Base-by-base conservation (phyloP, 2,888 invertebrate species). In the Cryptocephalus primarius region DNA sequence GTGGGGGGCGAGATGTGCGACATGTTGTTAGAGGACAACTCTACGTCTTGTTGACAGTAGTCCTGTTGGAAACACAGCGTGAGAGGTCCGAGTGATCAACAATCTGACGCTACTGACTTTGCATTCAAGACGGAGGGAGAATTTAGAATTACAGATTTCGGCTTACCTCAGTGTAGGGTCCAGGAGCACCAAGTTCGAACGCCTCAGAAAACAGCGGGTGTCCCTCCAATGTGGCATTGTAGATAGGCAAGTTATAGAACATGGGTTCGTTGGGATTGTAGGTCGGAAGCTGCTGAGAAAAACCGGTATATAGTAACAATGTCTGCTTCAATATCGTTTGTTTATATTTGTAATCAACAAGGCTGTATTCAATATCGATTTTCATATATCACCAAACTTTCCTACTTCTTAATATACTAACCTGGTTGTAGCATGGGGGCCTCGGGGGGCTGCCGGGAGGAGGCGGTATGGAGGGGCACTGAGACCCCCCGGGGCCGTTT, bases 201-300 rank as follows among this genome's bases (percentile, higher is more conserved):
- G 62, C 53, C 50, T 64, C 63, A 49, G 60, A 51, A 48, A 60
- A 64, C 34, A 55, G 42, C 22, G 55, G 50, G 39, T 51, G 52
- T 48, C 59, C 61, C 51, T 66, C 65, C 58, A 66, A 52, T 44
- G 60, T 56, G 43, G 59, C 55, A 39, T 58, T 57, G 53, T 65
- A 67, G 52, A 67, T 51, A 49, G 65, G 63, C 57, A 66, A 48
- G 52, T 63, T 63, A 58, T 64, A 65, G 60, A 61, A 66, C 52
- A 66, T 47, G 44, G 54, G 49, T 52, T 49, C 54, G 43, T 47
- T 52, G 38, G 52, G 53, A 44, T 45, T 53, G 50, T 51, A 53
- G 42, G 50, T 42, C 47, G 53, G 47, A 50, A 53, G 48, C 54
- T 50, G 39, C 41, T 45, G 40, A 22, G 8, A 39, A 34, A 47